Conservation (phyloP, 2,888 invertebrate species). For the Meta bourneti region DNA sequence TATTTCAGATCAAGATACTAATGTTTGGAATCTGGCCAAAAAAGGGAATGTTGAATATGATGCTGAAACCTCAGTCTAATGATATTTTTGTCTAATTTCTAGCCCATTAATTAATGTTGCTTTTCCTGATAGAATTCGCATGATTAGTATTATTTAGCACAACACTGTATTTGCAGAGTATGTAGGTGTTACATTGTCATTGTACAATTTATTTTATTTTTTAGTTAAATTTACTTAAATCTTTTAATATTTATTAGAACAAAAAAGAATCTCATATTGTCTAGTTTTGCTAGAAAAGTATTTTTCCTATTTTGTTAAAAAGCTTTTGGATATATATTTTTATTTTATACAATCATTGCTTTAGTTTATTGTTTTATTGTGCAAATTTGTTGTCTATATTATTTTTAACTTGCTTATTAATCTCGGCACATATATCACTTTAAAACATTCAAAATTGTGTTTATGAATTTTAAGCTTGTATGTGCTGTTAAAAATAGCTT, state of each 20-base stretch:
- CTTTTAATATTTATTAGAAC: constrained; percentile 36
- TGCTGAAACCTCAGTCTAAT: constrained; percentile 72
- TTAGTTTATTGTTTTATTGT: constrained; percentile 29
- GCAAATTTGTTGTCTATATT: constrained; percentile 1
- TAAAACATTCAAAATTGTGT: neutral
- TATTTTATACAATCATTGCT: constrained; percentile 24
- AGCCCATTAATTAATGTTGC: constrained; percentile 23
- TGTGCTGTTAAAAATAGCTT: constrained; percentile 11
- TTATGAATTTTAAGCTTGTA: neutral
- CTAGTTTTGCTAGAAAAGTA: constrained; percentile 23
- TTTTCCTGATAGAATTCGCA: constrained; percentile 35
- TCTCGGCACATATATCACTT: neutral
- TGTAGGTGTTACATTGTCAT: constrained; percentile 6
- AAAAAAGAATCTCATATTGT: constrained; percentile 67
- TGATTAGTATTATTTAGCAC: constrained; percentile 69
- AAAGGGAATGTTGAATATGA: constrained; percentile 59
- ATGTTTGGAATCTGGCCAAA: constrained; percentile 74
- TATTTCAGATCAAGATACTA: constrained; percentile 68
- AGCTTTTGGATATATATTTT: neutral
- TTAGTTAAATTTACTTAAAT: constrained; percentile 8
- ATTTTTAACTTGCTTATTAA: constrained; percentile 3
- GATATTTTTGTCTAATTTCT: constrained; percentile 35
- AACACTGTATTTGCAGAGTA: constrained; percentile 16
- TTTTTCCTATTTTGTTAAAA: constrained; percentile 37
- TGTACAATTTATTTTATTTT: constrained; percentile 17